A percentile compares a stretch with the other conserved stretches of the same genome.
These are phyloP conservation scores for Sebastes schlegelii DNA, from an alignment of 2,113 vertebrate species.

Conservation along the genomic window DNA sequence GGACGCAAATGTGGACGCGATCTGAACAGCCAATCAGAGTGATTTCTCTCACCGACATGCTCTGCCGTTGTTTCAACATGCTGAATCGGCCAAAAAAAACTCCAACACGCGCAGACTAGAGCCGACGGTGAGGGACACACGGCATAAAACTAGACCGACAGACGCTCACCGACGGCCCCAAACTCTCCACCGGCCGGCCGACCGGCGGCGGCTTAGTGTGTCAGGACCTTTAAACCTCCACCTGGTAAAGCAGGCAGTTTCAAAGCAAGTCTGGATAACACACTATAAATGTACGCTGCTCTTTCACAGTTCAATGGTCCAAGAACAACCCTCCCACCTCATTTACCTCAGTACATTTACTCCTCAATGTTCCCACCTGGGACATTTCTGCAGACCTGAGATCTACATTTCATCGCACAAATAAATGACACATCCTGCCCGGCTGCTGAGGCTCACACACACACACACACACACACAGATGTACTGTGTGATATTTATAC, in stretches of 20 bases:
- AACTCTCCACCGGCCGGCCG: too few relatives aligned
- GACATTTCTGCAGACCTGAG: conserved; percentile 24
- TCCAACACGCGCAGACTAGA: too few relatives aligned
- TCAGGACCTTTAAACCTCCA: background rate
- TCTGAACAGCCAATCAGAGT: too few relatives aligned
- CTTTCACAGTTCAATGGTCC: conserved; percentile 23
- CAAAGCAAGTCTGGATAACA: conserved; percentile 4
- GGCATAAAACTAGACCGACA: too few relatives aligned
- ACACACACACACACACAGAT: too few relatives aligned
- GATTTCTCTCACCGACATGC: too few relatives aligned
- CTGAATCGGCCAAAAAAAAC: too few relatives aligned
- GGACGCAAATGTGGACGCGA: background rate
- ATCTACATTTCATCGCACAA: conserved; percentile 2
- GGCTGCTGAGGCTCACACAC: background rate
- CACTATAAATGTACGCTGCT: background rate
- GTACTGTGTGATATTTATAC: background rate
- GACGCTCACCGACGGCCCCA: too few relatives aligned
- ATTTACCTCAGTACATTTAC: conserved; percentile 26
- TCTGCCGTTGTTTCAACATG: too few relatives aligned
- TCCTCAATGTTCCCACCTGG: conserved; percentile 31
- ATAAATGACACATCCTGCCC: too few relatives aligned
- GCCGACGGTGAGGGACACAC: too few relatives aligned
- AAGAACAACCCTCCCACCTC: conserved; percentile 43
- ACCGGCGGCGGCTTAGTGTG: too few relatives aligned
- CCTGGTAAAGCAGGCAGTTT: background rate